phyloP scores from a whole-genome alignment of 2,888 invertebrate species.

The Kryphioiulus occultus region DNA sequence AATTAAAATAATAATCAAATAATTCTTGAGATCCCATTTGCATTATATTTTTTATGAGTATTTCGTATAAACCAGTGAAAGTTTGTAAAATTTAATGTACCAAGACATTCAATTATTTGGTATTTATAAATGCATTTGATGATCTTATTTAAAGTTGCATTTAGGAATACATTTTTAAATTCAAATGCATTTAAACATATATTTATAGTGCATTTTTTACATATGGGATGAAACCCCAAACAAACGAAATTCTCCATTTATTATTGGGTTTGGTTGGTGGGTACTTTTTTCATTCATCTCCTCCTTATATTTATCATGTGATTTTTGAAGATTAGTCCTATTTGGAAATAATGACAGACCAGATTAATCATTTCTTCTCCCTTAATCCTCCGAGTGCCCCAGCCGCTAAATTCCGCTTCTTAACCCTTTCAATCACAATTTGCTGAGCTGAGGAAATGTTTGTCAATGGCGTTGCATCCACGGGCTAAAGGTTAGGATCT shows the following conservation, averaged over 20 bases:
- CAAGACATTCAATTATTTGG: too few species aligned
- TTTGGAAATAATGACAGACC: conserved; percentile 8
- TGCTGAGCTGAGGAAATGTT: conserved; percentile 16
- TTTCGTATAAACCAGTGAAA: too few species aligned
- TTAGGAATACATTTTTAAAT: too few species aligned
- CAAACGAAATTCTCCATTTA: not conserved
- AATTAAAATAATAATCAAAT: too few species aligned
- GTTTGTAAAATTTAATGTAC: too few species aligned
- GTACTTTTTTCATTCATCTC: not conserved
- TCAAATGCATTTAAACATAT: too few species aligned
- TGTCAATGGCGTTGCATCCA: not conserved
- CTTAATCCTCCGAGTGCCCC: not conserved
- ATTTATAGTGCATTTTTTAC: too few species aligned
- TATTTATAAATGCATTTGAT: too few species aligned
- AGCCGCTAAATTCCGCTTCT: not conserved
- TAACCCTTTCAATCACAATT: conserved; percentile 35
- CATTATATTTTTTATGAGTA: too few species aligned
- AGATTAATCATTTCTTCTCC: conserved; percentile 1
- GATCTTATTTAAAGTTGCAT: too few species aligned
- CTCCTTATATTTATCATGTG: not conserved
- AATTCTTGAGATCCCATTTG: too few species aligned
- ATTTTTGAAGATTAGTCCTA: conserved; percentile 20
- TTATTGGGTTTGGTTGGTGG: not conserved
- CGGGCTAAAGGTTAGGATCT: conserved; percentile 7
- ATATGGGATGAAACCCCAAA: not conserved